Percentiles rank a stretch among this genome's conserved stretches.
These are phyloP conservation scores for Brachyistius frenatus DNA, from an alignment of 2,113 vertebrate genomes.

Conservation along the genomic window DNA sequence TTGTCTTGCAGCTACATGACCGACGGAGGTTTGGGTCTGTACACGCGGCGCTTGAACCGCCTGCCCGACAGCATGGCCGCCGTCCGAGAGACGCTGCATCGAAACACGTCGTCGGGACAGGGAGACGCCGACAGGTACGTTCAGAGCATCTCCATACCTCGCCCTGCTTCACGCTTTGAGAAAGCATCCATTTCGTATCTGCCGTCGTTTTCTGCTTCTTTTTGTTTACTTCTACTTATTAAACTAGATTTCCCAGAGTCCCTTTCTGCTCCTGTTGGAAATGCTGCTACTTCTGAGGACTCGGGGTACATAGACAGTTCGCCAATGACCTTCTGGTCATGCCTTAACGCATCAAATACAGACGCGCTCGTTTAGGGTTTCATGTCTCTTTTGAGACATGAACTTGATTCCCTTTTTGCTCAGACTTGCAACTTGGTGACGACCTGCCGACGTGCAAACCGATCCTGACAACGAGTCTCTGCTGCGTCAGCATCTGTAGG, in stretches of 20 bases:
- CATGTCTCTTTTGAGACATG: neutral
- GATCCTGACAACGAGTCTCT: neutral
- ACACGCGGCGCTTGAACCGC: conserved; percentile 93
- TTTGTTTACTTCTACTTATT: neutral
- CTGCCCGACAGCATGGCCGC: conserved; percentile 94
- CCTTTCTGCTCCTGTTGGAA: too few relatives aligned
- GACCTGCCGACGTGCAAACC: neutral
- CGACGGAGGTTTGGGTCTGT: conserved; percentile 94
- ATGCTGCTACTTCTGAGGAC: too few relatives aligned
- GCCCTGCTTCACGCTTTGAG: neutral
- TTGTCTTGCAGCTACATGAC: conserved; percentile 92
- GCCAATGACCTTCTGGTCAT: too few relatives aligned
- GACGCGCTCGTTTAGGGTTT: neutral
- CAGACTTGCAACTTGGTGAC: neutral
- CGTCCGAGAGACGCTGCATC: conserved; percentile 92
- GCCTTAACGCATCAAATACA: neutral
- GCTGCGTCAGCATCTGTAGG: neutral
- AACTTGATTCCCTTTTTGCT: neutral
- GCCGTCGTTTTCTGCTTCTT: too few relatives aligned
- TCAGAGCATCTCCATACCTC: neutral
- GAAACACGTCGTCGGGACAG: conserved; percentile 88
- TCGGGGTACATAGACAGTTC: too few relatives aligned
- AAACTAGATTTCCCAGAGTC: too few relatives aligned
- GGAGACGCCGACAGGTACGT: conserved; percentile 97
- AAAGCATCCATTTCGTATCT: too few relatives aligned